phyloP scores from a whole-genome alignment of 2,797 vertebrate species.

The Huso huso region DNA sequence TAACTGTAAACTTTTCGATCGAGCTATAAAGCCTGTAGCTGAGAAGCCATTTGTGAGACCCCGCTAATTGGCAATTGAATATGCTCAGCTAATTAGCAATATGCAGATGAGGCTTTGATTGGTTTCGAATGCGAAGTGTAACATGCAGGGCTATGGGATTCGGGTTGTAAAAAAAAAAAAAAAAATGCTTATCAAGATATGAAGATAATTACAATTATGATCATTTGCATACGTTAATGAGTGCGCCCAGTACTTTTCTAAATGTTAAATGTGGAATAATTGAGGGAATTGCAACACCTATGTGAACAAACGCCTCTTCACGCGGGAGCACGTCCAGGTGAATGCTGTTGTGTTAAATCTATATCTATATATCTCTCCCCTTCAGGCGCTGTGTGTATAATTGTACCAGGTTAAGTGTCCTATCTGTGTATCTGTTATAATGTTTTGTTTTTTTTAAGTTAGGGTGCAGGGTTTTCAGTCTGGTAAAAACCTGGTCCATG shows the following conservation, averaged over 20 bases:
- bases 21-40: slow-evolving; percentile 61
- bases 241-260: slow-evolving; percentile 50
- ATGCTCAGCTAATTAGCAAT: slow-evolving; percentile 56
- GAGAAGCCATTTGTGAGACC: slow-evolving; percentile 58
- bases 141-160: slow-evolving; percentile 48
- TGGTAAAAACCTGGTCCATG: too few species aligned
- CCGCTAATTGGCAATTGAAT: slow-evolving; percentile 58
- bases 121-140: slow-evolving; percentile 49
- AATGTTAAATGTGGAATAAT: slow-evolving; percentile 47
- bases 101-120: slow-evolving; percentile 57
- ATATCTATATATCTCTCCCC: too few species aligned
- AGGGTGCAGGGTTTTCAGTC: too few species aligned
- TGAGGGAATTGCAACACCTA: slow-evolving; percentile 48
- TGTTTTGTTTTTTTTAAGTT: too few species aligned
- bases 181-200: slow-evolving; percentile 48
- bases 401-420: too few species aligned
- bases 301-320: slow-evolving; percentile 29
- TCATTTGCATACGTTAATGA: slow-evolving; percentile 61
- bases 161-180: slow-evolving; percentile 48
- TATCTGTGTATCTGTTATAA: too few species aligned
- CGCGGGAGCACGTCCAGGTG: slow-evolving; percentile 33
- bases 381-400: too few species aligned
- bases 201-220: slow-evolving; percentile 61
- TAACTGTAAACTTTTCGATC: slow-evolving; percentile 64
- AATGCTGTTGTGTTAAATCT: too few species aligned